phyloP scores from a whole-genome alignment of 2,888 invertebrate species.

The Helleia helle region DNA sequence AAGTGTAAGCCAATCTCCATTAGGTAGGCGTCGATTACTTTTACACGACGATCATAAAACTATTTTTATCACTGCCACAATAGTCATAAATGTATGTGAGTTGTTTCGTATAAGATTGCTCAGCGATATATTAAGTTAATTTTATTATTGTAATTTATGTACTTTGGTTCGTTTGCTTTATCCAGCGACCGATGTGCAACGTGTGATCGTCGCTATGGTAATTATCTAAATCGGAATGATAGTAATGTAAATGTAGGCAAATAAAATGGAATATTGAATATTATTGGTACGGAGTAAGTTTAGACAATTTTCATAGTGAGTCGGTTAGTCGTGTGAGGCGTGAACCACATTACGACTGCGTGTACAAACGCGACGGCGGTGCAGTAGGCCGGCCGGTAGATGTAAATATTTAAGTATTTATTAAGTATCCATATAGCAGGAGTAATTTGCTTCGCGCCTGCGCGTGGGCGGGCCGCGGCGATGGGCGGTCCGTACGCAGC shows the following conservation, averaged over 20 bases:
- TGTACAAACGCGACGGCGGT: slow-evolving; percentile 24
- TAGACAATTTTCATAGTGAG: slow-evolving; percentile 6
- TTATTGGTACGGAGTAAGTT: neutral
- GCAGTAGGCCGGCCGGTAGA: slow-evolving; percentile 41
- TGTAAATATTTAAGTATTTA: slow-evolving; percentile 60
- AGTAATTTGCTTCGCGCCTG: slow-evolving; percentile 64
- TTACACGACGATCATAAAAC: slow-evolving; percentile 11
- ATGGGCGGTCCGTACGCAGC: no score
- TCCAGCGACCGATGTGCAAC: no score
- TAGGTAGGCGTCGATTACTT: slow-evolving; percentile 25
- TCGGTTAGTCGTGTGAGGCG: slow-evolving; percentile 36
- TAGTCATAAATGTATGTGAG: slow-evolving; percentile 35
- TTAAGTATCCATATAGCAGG: slow-evolving; percentile 45
- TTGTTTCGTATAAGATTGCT: slow-evolving; percentile 28
- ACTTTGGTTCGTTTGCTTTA: no score
- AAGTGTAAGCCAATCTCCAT: neutral
- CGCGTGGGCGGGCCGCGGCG: no score
- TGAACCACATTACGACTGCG: slow-evolving; percentile 61
- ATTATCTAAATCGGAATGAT: neutral
- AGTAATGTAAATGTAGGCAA: neutral
- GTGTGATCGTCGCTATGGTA: neutral
- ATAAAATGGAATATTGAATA: neutral
- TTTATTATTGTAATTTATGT: slow-evolving; percentile 18
- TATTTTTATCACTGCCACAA: slow-evolving; percentile 65
- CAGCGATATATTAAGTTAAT: slow-evolving; percentile 28